phyloP scores from a whole-genome alignment of 2,113 vertebrate genomes.

The Phaetusa simplex region DNA sequence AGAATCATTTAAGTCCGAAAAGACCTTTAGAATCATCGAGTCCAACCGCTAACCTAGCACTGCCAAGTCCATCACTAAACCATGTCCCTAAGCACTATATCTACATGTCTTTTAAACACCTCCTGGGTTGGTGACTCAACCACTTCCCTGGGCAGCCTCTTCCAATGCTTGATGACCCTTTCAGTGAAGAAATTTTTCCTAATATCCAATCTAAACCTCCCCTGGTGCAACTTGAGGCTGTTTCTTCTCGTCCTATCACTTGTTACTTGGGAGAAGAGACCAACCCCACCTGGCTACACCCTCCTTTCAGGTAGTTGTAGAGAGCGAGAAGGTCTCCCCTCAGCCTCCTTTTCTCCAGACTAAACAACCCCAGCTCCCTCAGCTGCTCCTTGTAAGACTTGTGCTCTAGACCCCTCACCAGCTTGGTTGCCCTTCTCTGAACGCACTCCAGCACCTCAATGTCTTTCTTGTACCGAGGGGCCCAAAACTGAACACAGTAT shows the following conservation, averaged over 20 bases:
- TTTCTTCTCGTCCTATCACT: neutral
- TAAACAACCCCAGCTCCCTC: neutral
- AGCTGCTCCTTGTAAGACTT: neutral
- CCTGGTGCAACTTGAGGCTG: rapidly evolving
- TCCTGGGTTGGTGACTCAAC: neutral
- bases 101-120: neutral
- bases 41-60: neutral
- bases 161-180: neutral
- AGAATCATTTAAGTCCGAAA: neutral
- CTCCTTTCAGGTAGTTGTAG: neutral
- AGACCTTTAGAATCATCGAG: neutral
- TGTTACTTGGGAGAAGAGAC: neutral
- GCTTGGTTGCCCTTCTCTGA: neutral
- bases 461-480: neutral
- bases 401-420: neutral
- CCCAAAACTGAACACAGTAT: neutral
- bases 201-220: neutral
- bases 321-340: neutral
- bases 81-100: neutral
- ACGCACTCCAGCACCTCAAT: neutral
- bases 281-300: too few relatives aligned
- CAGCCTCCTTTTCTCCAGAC: neutral
- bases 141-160: neutral
- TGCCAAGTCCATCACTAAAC: too few relatives aligned
- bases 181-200: neutral